Percentiles rank a stretch among this genome's conserved stretches.
Conservation (phyloP, 2,888 invertebrate species). For the Coenonympha glycerion region DNA sequence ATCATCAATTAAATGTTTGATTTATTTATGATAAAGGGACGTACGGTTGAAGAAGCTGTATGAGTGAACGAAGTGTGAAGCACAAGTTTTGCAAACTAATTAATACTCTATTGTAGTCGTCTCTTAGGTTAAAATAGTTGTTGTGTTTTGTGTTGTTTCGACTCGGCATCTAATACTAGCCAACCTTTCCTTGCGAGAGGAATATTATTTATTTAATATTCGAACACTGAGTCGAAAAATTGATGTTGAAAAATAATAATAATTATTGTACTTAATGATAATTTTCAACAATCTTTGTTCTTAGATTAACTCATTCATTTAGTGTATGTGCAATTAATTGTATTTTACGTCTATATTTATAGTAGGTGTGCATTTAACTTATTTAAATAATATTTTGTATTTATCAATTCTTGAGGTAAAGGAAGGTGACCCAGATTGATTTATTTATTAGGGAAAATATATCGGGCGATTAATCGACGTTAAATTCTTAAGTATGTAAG, state of each 20-base stretch:
- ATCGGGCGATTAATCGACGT: slow-evolving; percentile 50
- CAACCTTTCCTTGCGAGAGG: slow-evolving; percentile 35
- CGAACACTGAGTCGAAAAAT: slow-evolving; percentile 40
- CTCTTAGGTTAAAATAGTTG: slow-evolving; percentile 63
- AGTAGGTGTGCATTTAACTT: slow-evolving; percentile 60
- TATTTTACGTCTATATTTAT: slow-evolving; percentile 57
- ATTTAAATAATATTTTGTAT: slow-evolving; percentile 49
- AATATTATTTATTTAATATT: slow-evolving; percentile 33
- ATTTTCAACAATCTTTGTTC: slow-evolving; percentile 53
- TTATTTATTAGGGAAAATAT: slow-evolving; percentile 70
- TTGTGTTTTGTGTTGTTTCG: slow-evolving; percentile 68
- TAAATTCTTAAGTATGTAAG: slow-evolving; percentile 13
- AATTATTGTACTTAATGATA: no score
- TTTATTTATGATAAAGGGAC: slow-evolving; percentile 36
- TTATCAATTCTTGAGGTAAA: slow-evolving; percentile 29
- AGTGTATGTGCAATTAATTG: slow-evolving; percentile 69
- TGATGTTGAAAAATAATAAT: slow-evolving; percentile 47
- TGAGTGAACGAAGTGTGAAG: slow-evolving; percentile 41
- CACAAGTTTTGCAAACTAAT: slow-evolving; percentile 65
- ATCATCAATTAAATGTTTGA: slow-evolving; percentile 34
- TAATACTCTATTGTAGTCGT: slow-evolving; percentile 41
- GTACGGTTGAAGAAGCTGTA: slow-evolving; percentile 40
- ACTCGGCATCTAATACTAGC: slow-evolving; percentile 54
- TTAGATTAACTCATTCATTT: slow-evolving; percentile 63
- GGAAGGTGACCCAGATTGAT: slow-evolving; percentile 51